Conservation (phyloP, 2,113 vertebrate species). For the Phalacrocorax carbo region DNA sequence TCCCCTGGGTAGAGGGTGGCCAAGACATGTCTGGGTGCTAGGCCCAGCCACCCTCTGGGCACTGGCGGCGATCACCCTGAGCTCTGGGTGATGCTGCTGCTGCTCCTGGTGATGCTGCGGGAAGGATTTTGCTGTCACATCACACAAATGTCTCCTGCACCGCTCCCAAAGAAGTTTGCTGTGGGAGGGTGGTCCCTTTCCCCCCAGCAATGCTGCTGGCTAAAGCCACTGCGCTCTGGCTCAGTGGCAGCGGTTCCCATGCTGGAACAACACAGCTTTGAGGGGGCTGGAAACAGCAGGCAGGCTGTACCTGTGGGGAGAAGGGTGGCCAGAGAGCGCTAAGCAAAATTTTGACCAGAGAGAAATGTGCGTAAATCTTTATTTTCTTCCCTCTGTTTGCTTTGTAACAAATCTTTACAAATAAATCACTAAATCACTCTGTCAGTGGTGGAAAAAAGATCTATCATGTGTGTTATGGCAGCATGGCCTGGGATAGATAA, state of each 20-base stretch:
- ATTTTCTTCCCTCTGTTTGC: not conserved
- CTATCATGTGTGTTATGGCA: not conserved
- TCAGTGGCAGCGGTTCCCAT: accelerated
- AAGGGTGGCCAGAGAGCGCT: accelerated
- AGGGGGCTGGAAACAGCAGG: not conserved
- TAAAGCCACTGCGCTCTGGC: not conserved
- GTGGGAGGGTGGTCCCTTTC: not conserved
- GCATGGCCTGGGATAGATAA: not conserved
- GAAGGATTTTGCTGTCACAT: not conserved
- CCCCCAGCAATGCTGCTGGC: not conserved
- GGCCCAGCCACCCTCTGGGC: not conserved
- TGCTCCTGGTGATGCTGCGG: not conserved
- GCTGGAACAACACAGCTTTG: not conserved
- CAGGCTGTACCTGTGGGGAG: accelerated
- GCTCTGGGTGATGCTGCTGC: not conserved
- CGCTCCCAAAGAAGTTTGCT: accelerated
- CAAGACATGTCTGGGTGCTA: accelerated
- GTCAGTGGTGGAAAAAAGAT: not conserved
- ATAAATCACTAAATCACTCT: not conserved
- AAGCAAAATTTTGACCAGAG: not conserved
- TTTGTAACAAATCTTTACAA: not conserved
- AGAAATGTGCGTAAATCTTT: not conserved
- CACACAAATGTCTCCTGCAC: accelerated
- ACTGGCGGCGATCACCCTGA: too few relatives aligned
- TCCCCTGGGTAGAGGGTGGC: not conserved